phyloP scores from a whole-genome alignment of 2,113 vertebrate genomes.

The Pachycephala philippinensis region DNA sequence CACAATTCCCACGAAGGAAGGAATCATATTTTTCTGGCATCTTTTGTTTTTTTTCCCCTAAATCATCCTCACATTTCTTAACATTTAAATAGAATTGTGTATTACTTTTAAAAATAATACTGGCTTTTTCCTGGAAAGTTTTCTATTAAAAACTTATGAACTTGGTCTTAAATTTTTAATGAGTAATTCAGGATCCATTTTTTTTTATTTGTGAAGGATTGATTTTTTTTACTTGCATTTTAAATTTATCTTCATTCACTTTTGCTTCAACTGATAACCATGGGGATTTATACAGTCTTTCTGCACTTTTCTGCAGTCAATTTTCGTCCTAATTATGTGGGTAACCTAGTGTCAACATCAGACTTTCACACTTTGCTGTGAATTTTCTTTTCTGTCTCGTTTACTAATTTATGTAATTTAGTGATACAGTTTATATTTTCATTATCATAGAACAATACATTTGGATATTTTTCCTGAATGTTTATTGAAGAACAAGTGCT shows the following conservation, averaged over 20 bases:
- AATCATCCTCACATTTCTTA: neutral
- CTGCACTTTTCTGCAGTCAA: neutral
- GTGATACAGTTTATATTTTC: neutral
- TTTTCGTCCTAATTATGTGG: neutral
- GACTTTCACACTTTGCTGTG: neutral
- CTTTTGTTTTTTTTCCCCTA: too few species aligned
- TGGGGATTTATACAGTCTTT: neutral
- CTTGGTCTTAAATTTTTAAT: neutral
- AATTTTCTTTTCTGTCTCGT: neutral
- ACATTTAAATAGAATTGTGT: neutral
- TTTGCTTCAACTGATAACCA: neutral
- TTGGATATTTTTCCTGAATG: neutral
- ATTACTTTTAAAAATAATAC: neutral
- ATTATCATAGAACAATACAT: neutral
- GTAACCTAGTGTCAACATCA: neutral
- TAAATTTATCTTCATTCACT: neutral
- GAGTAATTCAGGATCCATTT: neutral
- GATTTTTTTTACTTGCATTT: neutral
- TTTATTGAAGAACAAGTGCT: neutral
- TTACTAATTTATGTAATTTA: neutral
- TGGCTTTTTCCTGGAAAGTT: neutral
- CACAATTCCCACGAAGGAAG: neutral
- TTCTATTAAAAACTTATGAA: neutral
- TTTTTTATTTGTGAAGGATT: neutral
- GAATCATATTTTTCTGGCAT: neutral